phyloP scores from a whole-genome alignment of 2,113 vertebrate genomes.

The Prionailurus bengalensis region DNA sequence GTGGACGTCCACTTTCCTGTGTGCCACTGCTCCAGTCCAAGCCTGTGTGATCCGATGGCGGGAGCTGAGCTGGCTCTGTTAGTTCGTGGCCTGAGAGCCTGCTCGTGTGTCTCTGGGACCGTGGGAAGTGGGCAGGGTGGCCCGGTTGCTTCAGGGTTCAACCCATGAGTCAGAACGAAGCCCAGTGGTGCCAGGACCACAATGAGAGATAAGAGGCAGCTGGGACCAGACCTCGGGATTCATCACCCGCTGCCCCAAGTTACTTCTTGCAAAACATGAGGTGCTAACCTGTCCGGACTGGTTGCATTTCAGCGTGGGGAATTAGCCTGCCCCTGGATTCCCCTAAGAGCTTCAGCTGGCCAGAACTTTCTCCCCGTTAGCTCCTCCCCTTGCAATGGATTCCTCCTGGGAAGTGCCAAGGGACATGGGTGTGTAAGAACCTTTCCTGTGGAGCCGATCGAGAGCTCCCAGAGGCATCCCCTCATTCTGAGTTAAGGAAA shows the following conservation, averaged over 20 bases:
- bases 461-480: accelerated
- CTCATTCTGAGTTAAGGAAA: background rate
- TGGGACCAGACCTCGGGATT: background rate
- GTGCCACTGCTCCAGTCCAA: background rate
- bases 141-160: background rate
- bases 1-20: background rate
- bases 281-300: background rate
- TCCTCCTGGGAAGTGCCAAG: background rate
- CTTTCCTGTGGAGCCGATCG: accelerated
- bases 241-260: conserved; percentile 26
- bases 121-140: conserved; percentile 38
- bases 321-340: background rate
- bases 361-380: background rate
- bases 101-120: background rate
- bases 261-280: conserved; percentile 57
- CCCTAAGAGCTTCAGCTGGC: background rate
- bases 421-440: background rate
- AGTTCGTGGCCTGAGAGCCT: conserved; percentile 36
- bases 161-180: conserved; percentile 54
- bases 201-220: conserved; percentile 32
- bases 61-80: background rate
- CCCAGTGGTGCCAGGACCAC: background rate
- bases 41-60: background rate
- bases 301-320: background rate
- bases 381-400: background rate